Evolutionary conservation across 2,113 vertebrate genomes (phyloP), one percentile per base, ranked within the genome.

Genomic region (Tringa solitaria): DNA sequence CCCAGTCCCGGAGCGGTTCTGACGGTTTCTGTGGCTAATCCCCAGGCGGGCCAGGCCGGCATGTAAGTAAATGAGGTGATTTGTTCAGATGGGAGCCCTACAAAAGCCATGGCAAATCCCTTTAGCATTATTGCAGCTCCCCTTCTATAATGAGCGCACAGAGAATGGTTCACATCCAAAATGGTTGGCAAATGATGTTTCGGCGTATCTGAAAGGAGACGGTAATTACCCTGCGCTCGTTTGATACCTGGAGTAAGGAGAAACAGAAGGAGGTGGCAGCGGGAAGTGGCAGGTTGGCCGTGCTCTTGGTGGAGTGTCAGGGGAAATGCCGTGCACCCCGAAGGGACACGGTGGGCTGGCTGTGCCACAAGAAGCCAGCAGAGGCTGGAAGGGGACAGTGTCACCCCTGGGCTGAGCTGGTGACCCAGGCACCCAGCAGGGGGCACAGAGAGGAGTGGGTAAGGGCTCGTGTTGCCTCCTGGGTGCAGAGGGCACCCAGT

Each of bases 21-120:
- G 86, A 98, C 96, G 1, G 97, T 98, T 77, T 98, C 98, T 65
- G 95, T 98, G 76, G 93, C 96, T 18, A 98, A 98, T 84, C 95
- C 93, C 50, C 97, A 96, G 89, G 88, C 96, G 5, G 70, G 96
- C 78, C 92, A 95, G 85, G 60, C 57, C 2, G 56, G 93, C 14
- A 2, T 1, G 97, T 98, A 84, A 98, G 98, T 98, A 93, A 87
- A 94, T 74, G 41, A 88, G 50, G 43, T 72, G 54, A 69, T 93
- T 90, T 90, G 70, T 89, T 78, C 26, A 57, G 54, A 15, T 74
- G 46, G 61, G 63, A 84, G 41, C 37, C 59, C 65, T 93, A 32
- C 76, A 87, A 89, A 95, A 89, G 84, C 83, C 23, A 43, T 87
- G 54, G 60, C 63, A 72, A 85, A 90, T 93, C 88, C 50, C 70